Percentiles rank a stretch among this genome's conserved stretches.
phyloP scores from a whole-genome alignment of 1,140 invertebrate genomes.

The Sitodiplosis mosellana region DNA sequence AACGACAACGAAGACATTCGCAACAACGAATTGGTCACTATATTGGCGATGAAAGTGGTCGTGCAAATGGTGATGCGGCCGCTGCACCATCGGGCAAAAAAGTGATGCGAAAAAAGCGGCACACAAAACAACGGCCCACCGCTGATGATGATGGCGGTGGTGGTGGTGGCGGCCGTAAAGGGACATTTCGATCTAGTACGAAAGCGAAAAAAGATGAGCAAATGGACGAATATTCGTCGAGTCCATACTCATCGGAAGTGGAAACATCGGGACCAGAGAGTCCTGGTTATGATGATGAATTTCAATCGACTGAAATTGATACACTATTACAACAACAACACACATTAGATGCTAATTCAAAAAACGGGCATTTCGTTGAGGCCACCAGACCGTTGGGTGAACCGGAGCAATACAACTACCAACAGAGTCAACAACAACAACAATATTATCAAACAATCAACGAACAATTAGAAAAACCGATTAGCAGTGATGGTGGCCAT shows the following conservation, averaged over 20 bases:
- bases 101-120: constrained; percentile 1
- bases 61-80: too few relatives aligned
- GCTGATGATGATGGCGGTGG: constrained; percentile 14
- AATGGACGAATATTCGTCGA: constrained; percentile 17
- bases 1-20: constrained; percentile 5
- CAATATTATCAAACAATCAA: too few relatives aligned
- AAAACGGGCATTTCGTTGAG: neutral
- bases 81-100: neutral
- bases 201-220: constrained; percentile 1
- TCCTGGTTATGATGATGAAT: constrained; percentile 40
- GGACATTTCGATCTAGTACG: neutral
- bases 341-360: neutral
- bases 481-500: too few relatives aligned
- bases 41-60: too few relatives aligned
- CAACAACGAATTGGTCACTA: too few relatives aligned
- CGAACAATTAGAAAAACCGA: too few relatives aligned
- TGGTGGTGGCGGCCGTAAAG: neutral
- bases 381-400: neutral
- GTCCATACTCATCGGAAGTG: constrained; percentile 46
- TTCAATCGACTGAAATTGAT: constrained; percentile 38
- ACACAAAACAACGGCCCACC: neutral
- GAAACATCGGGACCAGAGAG: constrained; percentile 68
- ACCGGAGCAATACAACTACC: too few relatives aligned
- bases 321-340: constrained; percentile 24
- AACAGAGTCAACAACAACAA: too few relatives aligned